Base-by-base conservation (phyloP, 2,888 invertebrate species). In the Andrena minutula region DNA sequence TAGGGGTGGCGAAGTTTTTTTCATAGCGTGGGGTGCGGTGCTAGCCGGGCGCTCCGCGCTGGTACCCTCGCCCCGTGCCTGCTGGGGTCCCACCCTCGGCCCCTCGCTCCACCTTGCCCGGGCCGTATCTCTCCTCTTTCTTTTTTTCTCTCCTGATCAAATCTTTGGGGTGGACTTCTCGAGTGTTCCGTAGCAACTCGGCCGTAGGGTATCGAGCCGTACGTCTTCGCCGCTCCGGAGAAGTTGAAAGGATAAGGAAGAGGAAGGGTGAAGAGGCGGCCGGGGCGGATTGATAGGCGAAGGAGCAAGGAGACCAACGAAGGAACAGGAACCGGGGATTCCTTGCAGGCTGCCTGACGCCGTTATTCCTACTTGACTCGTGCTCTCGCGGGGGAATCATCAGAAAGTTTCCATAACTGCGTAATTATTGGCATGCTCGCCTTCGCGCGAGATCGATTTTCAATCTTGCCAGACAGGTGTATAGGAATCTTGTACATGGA, bases 1-100 rank as follows among this genome's bases (percentile, higher is more conserved):
- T 89, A 90, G 89, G 91, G 91, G 89, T 87, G 89, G 91, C 90
- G 85, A 88, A 88, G 90, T 90, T 91, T 91, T 91, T 91, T 89
- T 88, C 89, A 80, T 88, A 82, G 86, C 87, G 83, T 85, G 86
- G 91, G 90, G 90, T 86, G 88, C 90, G 86, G 85, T 10, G 56
- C 56, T 56, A 26, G 83, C 75, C 87, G 80, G 84, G 82, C 84
- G 87, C 84, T 85, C 84, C 84, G 86, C 79, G 82, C 78, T 80
- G 86, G 86, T 88, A 86, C 88, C 87, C 82, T 81, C 26, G 78
- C 78, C 84, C 83, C 79, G 35, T 73, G 82, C 65, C 76, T 65
- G 82, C 80, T 88, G 82, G 90, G 88, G 89, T 86, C 86, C 85
- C 86, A 88, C 90, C 91, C 91, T 88, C 79, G 79, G 63, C 79